Percentiles rank a stretch among this genome's conserved stretches.
phyloP scores from a whole-genome alignment of 2,113 vertebrate genomes.

The Artemisiospiza belli region DNA sequence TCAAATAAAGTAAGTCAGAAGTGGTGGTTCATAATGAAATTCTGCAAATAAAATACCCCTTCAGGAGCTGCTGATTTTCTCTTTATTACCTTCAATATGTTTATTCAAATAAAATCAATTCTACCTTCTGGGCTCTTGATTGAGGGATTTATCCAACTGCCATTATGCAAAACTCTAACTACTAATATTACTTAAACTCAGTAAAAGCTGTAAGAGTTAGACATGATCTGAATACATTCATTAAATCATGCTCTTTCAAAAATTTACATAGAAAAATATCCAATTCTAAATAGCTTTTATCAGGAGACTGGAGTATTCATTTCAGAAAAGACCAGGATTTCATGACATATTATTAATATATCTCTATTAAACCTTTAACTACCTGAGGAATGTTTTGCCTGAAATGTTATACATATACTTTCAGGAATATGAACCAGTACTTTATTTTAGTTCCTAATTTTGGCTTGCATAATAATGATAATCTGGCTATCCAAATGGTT shows the following conservation, averaged over 20 bases:
- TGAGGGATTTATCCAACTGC: background rate
- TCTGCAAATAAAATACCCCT: background rate
- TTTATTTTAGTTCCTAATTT: background rate
- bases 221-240: background rate
- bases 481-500: background rate
- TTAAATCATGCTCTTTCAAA: background rate
- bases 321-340: background rate
- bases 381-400: background rate
- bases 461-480: background rate
- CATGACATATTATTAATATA: background rate
- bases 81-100: background rate
- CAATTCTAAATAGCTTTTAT: background rate
- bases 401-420: background rate
- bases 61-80: background rate
- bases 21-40: background rate
- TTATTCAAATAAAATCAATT: background rate
- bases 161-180: background rate
- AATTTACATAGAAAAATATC: background rate
- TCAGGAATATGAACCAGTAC: background rate
- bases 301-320: background rate
- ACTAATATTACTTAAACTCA: background rate
- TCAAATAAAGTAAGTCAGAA: background rate
- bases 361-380: background rate
- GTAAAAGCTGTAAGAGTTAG: background rate
- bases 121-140: background rate